Percentiles rank a stretch among this genome's conserved stretches.
Evolutionary conservation across 1,140 invertebrate genomes (phyloP).

Genomic region (Aphis gossypii): DNA sequence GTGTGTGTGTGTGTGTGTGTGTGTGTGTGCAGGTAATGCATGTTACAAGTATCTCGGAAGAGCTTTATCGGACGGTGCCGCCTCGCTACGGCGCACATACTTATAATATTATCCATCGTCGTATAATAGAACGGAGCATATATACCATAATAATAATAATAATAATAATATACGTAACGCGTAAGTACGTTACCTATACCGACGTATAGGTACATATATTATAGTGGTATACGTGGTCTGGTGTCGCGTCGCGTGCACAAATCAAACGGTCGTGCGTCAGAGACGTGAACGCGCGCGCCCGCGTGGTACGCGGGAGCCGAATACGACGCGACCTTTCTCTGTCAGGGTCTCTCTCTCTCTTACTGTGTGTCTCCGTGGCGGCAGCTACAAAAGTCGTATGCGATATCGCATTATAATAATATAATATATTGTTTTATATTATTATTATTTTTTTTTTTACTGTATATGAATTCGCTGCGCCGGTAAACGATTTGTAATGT

Average conservation of each 20-base stretch:
- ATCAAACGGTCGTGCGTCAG: slow-evolving; percentile 37
- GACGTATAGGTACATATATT: not conserved
- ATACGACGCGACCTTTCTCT: not conserved
- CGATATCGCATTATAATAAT: not conserved
- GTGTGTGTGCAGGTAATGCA: not conserved
- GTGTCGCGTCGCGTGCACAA: not conserved
- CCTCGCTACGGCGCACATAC: not conserved
- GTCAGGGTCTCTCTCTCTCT: not conserved
- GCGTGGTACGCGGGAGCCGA: not conserved
- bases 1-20: too few relatives aligned
- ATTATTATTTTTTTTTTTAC: not conserved
- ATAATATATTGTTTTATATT: not conserved
- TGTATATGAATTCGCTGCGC: not conserved
- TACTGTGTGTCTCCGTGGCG: too few relatives aligned
- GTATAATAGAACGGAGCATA: not conserved
- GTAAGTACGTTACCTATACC: not conserved
- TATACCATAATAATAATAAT: not conserved
- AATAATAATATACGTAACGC: not conserved
- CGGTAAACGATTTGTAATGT: not conserved
- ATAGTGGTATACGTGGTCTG: not conserved
- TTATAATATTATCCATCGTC: not conserved
- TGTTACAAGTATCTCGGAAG: not conserved
- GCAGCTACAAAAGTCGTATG: not conserved
- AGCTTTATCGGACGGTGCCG: slow-evolving; percentile 9
- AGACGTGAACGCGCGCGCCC: not conserved